Base-by-base conservation (phyloP, 2,113 vertebrate species). In the Salvelinus namaycush region DNA sequence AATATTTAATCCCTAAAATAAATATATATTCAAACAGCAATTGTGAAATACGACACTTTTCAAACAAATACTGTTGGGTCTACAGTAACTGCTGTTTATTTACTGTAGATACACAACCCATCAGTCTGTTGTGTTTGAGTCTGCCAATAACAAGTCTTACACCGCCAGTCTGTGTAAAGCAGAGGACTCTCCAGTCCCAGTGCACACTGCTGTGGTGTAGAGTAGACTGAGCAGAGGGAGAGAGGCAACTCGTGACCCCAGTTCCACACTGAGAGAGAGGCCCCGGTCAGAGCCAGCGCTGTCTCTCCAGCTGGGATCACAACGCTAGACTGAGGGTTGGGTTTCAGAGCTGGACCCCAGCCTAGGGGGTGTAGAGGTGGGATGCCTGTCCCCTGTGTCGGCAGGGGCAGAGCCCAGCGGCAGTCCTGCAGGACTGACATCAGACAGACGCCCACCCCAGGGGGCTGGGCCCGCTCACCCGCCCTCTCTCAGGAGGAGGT, bases 271-370 rank as follows among this genome's bases (percentile, higher is more conserved):
- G 89, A 69, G 87, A 88, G 74, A 65, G 67, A 84, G 83, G 81
- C 85, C 85, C 77, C 49, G 79, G 87, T 86, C 86, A 85, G 84
- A 88, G 85, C 83, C 75, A 76, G 82, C 72, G 83, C 82, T 81
- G 88, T 87, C 89, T 81, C 85, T 93, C 92, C 91, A 92, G 92
- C 93, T 94, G 93, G 86, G 93, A 90, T 91, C 89, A 87, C 85
- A 91, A 87, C 83, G 90, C 85, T 86, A 88, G 48, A 81, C 79
- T 54, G 78, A 74, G 79, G 83, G 89, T 94, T 91, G 82, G 84
- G 89, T 94, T 94, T 93, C 93, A 92, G 89, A 87, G 77, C 72
- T 48, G 77, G 80, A 80, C 86, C 85, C 77, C 26, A 60, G 87
- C 85, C 84, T 34, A 83, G 76, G 87, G 86, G 87, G 87, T 84